Conservation (phyloP, 2,113 vertebrate genomes). For the Menidia beryllina region DNA sequence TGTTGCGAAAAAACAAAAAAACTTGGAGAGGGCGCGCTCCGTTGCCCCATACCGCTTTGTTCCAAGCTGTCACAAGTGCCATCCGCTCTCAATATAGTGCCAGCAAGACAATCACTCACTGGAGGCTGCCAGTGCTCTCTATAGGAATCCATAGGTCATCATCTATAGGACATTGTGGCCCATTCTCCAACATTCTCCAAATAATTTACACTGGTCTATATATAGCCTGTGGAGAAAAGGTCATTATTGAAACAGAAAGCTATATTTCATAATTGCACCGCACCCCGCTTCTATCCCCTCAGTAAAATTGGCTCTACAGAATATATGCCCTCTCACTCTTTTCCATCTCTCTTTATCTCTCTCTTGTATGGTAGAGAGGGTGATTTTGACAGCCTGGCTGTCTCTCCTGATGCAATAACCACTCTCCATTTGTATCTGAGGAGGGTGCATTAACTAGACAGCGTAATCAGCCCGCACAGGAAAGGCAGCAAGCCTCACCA, state of each 20-base stretch:
- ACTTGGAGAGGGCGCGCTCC: constrained; percentile 19
- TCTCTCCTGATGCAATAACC: constrained; percentile 78
- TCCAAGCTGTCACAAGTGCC: constrained; percentile 40
- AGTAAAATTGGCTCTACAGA: constrained; percentile 72
- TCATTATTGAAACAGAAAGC: constrained; percentile 73
- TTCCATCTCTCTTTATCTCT: constrained; percentile 69
- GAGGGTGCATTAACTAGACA: constrained; percentile 78
- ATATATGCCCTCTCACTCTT: constrained; percentile 66
- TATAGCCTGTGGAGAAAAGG: constrained; percentile 64
- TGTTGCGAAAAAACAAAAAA: constrained; percentile 36
- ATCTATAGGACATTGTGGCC: constrained; percentile 52
- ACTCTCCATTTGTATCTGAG: constrained; percentile 78
- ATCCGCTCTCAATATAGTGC: constrained; percentile 21
- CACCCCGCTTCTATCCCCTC: constrained; percentile 66
- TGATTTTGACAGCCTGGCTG: constrained; percentile 73
- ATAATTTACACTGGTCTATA: constrained; percentile 66
- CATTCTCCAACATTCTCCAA: constrained; percentile 55
- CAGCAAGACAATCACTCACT: constrained; percentile 36
- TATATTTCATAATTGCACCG: constrained; percentile 77
- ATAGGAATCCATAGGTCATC: constrained; percentile 56
- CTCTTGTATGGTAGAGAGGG: constrained; percentile 67
- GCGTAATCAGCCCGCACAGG: constrained; percentile 71
- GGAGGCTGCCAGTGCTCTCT: constrained; percentile 20
- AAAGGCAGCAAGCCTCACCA: constrained; percentile 60
- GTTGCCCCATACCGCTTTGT: constrained; percentile 17